These are phyloP conservation scores for Ochropacha duplaris DNA, from an alignment of 2,888 invertebrate genomes.

Conservation along the genomic window DNA sequence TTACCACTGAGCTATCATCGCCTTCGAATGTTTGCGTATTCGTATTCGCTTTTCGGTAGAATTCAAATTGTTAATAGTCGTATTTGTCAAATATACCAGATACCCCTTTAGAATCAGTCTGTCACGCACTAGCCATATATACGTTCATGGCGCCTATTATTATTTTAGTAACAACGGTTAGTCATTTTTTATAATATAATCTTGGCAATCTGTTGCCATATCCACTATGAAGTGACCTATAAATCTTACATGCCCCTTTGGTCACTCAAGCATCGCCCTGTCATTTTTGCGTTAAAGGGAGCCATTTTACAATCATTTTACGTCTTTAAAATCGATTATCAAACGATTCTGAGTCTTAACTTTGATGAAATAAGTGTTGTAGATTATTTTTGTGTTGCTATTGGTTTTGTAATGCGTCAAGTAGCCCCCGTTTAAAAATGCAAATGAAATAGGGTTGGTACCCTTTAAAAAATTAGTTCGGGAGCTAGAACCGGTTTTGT, in stretches of 20 bases:
- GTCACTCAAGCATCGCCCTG: neutral
- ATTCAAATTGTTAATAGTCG: too few relatives aligned
- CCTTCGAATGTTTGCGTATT: too few relatives aligned
- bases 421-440: slow-evolving; percentile 2
- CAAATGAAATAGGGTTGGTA: neutral
- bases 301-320: neutral
- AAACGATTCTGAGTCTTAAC: neutral
- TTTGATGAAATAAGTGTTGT: neutral
- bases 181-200: neutral
- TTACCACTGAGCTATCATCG: too few relatives aligned
- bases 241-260: neutral
- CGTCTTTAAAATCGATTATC: neutral
- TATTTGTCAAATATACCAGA: too few relatives aligned
- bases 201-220: neutral
- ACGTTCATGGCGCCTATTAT: neutral
- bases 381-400: neutral
- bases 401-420: neutral
- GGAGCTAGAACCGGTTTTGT: neutral
- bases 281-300: neutral
- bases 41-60: too few relatives aligned
- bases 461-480: neutral
- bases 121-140: too few relatives aligned
- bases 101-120: too few relatives aligned
- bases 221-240: neutral
- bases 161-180: neutral